Base-by-base conservation (phyloP, 2,888 invertebrate genomes). In the Drosophila flavopinicola region DNA sequence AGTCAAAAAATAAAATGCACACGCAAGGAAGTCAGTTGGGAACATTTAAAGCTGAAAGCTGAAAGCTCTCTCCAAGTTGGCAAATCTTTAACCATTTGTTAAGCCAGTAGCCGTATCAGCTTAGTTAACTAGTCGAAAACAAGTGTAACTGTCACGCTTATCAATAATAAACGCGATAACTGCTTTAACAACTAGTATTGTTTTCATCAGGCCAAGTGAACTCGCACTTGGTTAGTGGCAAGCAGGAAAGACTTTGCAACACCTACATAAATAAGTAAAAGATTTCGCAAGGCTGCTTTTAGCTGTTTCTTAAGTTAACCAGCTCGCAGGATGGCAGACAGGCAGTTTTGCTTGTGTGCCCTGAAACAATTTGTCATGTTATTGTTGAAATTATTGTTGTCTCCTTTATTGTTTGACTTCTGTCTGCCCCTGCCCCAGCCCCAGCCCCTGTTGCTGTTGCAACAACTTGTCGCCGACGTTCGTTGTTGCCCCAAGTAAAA, bases 361-460 rank as follows among this genome's bases (percentile, higher is more conserved):
- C 83, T 69, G 78, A 65, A 79, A 75, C 82, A 76, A 82, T 78
- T 83, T 83, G 87, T 83, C 78, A 78, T 82, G 83, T 82, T 87
- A 78, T 77, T 80, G 87, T 80, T 51, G 58, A 82, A 87, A 83
- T 83, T 83, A 87, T 85, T 83, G 77, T 77, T 84, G 87, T 87
- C 87, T 85, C 66, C 69, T 67, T 84, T 79, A 85, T 80, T 86
- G 85, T 82, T 82, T 86, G 86, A 86, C 84, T 80, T 80, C 66
- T 86, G 86, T 84, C 86, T 84, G 75, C 61, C 67, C 54, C 53
- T 41, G 53, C 13, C 25, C 1, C 25, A 1, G 10, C 23, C n/a
- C 7, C 7, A 9, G 47, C 13, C 10, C 2, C 44, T 23, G 27
- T 3, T 25, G 10, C 5, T 2, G 6, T 30, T 24, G 6, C 37